A percentile compares a stretch with the other conserved stretches of the same genome.
phyloP scores from a whole-genome alignment of 1,140 invertebrate genomes.

The Trichoplusia ni region DNA sequence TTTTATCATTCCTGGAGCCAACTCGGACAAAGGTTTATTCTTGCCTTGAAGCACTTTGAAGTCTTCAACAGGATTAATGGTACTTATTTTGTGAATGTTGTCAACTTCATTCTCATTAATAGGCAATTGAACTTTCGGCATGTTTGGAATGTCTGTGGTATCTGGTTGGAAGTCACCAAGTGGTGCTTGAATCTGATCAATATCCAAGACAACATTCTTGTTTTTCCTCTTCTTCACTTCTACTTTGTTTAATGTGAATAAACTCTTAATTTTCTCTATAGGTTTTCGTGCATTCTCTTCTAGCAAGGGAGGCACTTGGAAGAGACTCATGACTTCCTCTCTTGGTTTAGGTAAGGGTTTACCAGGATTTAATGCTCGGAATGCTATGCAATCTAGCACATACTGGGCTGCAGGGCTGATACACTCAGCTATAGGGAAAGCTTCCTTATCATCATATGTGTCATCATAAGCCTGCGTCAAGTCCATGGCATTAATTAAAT shows the following conservation, averaged over 20 bases:
- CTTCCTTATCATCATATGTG: constrained; percentile 70
- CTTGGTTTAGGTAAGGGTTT: constrained; percentile 71
- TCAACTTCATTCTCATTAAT: constrained; percentile 25
- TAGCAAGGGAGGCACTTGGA: constrained; percentile 66
- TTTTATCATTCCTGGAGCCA: constrained; percentile 58
- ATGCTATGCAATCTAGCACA: constrained; percentile 75
- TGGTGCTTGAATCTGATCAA: constrained; percentile 24
- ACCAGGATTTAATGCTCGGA: constrained; percentile 70
- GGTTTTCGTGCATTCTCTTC: constrained; percentile 62
- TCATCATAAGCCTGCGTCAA: constrained; percentile 73
- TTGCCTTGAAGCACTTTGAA: constrained; percentile 55
- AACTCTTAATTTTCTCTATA: constrained; percentile 64
- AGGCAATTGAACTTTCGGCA: constrained; percentile 37
- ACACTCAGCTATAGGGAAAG: constrained; percentile 71
- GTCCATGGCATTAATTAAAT: constrained; percentile 77
- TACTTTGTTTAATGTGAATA: constrained; percentile 67
- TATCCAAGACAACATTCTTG: constrained; percentile 44
- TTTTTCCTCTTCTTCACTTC: constrained; percentile 56
- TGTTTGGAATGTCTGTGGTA: constrained; percentile 5
- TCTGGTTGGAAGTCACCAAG: not conserved
- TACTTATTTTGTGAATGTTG: constrained; percentile 58
- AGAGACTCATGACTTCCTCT: constrained; percentile 74
- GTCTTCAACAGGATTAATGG: constrained; percentile 68
- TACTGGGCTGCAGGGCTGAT: constrained; percentile 75
- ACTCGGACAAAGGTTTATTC: constrained; percentile 52